Conservation (phyloP, 2,888 invertebrate species). For the Stomorhina lunata region DNA sequence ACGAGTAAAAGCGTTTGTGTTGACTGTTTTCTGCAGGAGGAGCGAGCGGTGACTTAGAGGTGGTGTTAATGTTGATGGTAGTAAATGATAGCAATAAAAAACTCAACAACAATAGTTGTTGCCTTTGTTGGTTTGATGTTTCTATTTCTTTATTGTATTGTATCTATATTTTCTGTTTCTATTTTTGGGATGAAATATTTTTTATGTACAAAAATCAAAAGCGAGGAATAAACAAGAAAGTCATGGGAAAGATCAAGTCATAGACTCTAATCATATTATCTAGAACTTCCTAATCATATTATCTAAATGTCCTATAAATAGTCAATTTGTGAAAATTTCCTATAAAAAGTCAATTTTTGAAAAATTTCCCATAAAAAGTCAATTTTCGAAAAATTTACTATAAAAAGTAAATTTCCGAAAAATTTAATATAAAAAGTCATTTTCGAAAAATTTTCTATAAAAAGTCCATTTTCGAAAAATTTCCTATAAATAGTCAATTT, state of each 20-base stretch:
- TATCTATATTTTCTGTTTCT: not conserved
- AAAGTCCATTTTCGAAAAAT: no score
- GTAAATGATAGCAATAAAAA: conserved; percentile 65
- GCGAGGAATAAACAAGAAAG: not conserved
- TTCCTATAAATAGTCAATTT: no score
- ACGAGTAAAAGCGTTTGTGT: not conserved
- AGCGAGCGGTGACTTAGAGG: not conserved
- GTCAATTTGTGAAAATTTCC: no score
- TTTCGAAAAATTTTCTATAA: no score
- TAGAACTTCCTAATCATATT: no score
- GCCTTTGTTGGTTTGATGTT: conserved; percentile 59
- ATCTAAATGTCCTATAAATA: no score
- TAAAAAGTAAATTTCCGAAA: no score
- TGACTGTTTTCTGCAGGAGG: not conserved
- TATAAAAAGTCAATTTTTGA: no score
- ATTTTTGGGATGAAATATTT: conserved; percentile 16
- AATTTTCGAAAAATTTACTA: no score
- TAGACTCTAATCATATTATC: no score
- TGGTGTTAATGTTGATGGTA: conserved; percentile 52
- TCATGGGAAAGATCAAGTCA: not conserved
- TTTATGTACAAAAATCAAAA: conserved; percentile 10
- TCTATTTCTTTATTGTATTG: conserved; percentile 37
- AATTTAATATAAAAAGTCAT: no score
- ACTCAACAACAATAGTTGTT: conserved; percentile 62
- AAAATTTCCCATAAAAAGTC: no score